These are phyloP conservation scores for Druon quercuslanigerum DNA, from an alignment of 1,140 invertebrate genomes.

Conservation along the genomic window DNA sequence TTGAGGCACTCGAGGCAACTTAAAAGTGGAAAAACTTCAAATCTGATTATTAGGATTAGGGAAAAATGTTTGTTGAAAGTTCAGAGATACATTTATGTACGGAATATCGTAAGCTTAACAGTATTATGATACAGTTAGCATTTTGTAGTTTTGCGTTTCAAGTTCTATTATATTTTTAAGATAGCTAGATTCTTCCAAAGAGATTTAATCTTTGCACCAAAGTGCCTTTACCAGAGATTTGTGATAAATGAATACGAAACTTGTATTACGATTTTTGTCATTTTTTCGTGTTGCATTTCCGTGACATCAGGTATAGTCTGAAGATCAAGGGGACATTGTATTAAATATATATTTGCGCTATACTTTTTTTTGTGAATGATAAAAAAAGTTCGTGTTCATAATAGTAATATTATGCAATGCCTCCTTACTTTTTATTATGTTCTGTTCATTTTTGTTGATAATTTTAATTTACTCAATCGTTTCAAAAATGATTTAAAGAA, in stretches of 20 bases:
- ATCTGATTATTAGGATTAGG: neutral
- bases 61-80: neutral
- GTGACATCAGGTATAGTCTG: no score
- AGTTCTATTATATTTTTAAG: neutral
- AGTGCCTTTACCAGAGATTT: neutral
- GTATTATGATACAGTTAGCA: neutral
- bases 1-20: neutral
- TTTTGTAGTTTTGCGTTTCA: neutral
- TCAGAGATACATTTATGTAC: neutral
- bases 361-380: no score
- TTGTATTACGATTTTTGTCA: neutral
- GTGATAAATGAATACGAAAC: neutral
- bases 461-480: no score
- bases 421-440: no score
- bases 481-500: no score
- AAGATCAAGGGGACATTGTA: no score
- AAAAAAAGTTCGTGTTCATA: no score
- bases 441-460: no score
- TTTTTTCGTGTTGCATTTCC: neutral
- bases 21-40: neutral
- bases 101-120: neutral
- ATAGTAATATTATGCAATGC: no score
- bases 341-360: no score
- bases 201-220: neutral
- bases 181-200: constrained; percentile 2